Evolutionary conservation across 1,140 invertebrate species (phyloP).

Genomic region (Drosophila repletoides): DNA sequence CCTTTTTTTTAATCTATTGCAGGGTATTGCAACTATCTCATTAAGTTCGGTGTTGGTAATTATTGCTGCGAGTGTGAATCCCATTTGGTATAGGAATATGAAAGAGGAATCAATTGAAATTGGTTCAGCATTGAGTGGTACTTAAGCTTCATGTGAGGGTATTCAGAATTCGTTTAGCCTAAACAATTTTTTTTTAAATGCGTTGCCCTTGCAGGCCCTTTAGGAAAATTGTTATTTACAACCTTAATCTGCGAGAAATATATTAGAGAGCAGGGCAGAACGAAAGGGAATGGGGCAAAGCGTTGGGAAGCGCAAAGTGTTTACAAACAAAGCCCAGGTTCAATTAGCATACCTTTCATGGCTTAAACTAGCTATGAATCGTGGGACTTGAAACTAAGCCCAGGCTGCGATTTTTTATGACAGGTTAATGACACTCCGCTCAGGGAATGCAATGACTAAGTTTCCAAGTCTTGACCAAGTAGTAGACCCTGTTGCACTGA

Average conservation of each 20-base stretch:
- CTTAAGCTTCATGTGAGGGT: conserved; percentile 25
- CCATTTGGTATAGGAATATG: no score
- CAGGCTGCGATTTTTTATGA: conserved; percentile 72
- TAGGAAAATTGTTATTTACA: conserved; percentile 75
- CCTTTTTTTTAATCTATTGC: neutral
- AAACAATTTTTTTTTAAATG: conserved; percentile 40
- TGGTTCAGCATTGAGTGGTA: neutral
- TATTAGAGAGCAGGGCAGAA: conserved; percentile 68
- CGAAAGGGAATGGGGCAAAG: conserved; percentile 4
- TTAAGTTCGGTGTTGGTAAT: neutral
- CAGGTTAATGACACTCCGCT: conserved; percentile 68
- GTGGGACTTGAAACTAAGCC: conserved; percentile 47
- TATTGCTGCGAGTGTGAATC: no score
- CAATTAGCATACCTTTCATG: conserved; percentile 72
- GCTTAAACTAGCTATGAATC: conserved; percentile 8
- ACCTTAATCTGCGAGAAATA: conserved; percentile 73
- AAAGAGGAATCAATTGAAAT: neutral
- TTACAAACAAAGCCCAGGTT: conserved; percentile 67
- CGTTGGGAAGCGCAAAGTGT: conserved; percentile 56
- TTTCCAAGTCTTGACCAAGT: no score
- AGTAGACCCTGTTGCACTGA: no score
- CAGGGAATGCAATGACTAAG: conserved; percentile 51
- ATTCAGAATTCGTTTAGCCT: conserved; percentile 40
- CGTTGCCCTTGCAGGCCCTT: conserved; percentile 39
- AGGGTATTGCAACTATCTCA: neutral